These are phyloP conservation scores for Synanthedon formicaeformis DNA, from an alignment of 2,888 invertebrate species.

Conservation along the genomic window DNA sequence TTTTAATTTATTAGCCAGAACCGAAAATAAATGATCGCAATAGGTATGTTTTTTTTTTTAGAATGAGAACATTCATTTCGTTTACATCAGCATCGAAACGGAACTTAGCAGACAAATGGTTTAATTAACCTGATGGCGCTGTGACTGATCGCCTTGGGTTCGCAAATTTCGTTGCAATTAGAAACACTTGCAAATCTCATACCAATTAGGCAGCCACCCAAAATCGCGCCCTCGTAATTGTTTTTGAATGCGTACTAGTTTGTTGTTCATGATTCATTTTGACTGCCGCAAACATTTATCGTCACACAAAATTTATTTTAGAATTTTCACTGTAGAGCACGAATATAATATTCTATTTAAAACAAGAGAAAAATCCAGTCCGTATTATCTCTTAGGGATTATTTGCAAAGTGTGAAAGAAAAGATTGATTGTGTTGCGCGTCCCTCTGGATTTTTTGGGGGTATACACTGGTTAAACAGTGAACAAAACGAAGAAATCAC, in stretches of 20 bases:
- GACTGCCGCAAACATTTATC: neutral
- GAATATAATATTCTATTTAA: too few species aligned
- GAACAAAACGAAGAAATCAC: slow-evolving; percentile 61
- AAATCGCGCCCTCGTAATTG: slow-evolving; percentile 63
- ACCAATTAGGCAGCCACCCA: slow-evolving; percentile 69
- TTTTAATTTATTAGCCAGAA: too few species aligned
- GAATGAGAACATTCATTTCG: neutral
- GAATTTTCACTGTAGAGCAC: too few species aligned
- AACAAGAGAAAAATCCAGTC: too few species aligned
- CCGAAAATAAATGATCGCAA: too few species aligned
- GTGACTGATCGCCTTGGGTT: slow-evolving; percentile 63
- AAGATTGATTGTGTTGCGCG: neutral
- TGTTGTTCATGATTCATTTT: slow-evolving; percentile 51
- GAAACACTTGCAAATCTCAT: slow-evolving; percentile 68
- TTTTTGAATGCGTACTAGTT: slow-evolving; percentile 63
- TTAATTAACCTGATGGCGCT: slow-evolving; percentile 67
- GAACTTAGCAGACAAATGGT: slow-evolving; percentile 63
- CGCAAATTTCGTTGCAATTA: slow-evolving; percentile 64
- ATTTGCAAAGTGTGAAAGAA: neutral
- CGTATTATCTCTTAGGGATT: neutral
- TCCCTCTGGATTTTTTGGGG: neutral
- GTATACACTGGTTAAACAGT: slow-evolving; percentile 15
- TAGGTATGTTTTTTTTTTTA: neutral
- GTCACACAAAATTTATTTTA: neutral
- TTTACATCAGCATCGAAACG: slow-evolving; percentile 1